Evolutionary conservation across 2,888 invertebrate genomes (phyloP), one percentile per base, ranked within the genome.

Genomic region (Macrosoma leucophasiata): DNA sequence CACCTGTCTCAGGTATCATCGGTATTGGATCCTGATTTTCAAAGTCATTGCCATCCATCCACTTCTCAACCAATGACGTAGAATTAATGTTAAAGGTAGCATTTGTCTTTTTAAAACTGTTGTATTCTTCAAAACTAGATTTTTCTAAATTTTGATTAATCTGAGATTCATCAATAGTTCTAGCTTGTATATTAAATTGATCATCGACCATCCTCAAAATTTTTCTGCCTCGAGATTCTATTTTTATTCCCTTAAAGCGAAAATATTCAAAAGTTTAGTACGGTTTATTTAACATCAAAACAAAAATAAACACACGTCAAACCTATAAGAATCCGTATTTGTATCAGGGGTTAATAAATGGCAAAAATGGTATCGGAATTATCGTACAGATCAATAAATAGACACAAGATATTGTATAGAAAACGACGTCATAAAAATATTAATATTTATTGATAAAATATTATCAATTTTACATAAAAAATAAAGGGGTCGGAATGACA

Each of bases 141-240:
- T n/a, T n/a, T n/a, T n/a, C n/a, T n/a, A n/a, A n/a, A n/a, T n/a
- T 10, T 22, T 28, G 29, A 30, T 38, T 33, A 14, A 22, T 20
- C 19, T 39, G 27, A 29, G 29, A 27, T 32, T 39, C 23, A n/a
- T n/a, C n/a, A n/a, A n/a, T n/a, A n/a, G n/a, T n/a, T n/a, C n/a
- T n/a, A n/a, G n/a, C n/a, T n/a, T n/a, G n/a, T n/a, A n/a, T n/a
- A n/a, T n/a, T n/a, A n/a, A n/a, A n/a, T n/a, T n/a, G n/a, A n/a
- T n/a, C 39, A 32, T 39, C 24, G 22, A 39, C 20, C 35, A 39
- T 39, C 35, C 20, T 35, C 23, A 35, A 39, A 35, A 19, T 28
- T 39, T 35, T 39, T 39, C 28, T 39, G 20, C 32, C 23, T 12
- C 23, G 23, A 23, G 13, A 23, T 32, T 31, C 41, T 29, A 37